Conservation (phyloP, 1,140 invertebrate species). For the Leptopilina clavipes region DNA sequence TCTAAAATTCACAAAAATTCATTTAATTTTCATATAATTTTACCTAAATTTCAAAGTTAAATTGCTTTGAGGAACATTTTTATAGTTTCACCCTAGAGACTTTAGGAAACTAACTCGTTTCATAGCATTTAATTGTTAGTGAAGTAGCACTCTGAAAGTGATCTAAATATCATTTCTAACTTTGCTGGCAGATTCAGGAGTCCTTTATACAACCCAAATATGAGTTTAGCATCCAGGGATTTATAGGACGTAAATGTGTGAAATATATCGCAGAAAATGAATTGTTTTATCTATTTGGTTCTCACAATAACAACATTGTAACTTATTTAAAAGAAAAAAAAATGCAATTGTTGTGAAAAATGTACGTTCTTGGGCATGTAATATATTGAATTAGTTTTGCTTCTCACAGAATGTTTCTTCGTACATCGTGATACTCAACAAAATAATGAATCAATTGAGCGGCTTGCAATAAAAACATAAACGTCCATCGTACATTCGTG, state of each 20-base stretch:
- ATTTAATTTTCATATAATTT: no score
- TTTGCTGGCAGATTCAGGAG: constrained; percentile 16
- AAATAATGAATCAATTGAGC: constrained; percentile 70
- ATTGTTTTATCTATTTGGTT: no score
- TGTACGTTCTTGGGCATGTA: no score
- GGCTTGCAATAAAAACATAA: constrained; percentile 66
- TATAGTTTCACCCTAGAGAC: constrained; percentile 1
- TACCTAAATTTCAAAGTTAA: background rate
- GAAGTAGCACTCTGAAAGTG: background rate
- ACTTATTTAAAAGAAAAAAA: no score
- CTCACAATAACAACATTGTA: no score
- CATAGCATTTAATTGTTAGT: constrained; percentile 1
- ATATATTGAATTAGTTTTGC: constrained; percentile 6
- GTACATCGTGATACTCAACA: constrained; percentile 56
- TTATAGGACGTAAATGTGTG: background rate
- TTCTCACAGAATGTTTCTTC: constrained; percentile 33
- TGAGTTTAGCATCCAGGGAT: background rate
- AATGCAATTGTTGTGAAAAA: no score
- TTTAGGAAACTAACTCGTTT: background rate
- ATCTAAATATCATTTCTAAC: constrained; percentile 12
- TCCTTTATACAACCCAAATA: constrained; percentile 9
- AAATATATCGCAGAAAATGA: background rate
- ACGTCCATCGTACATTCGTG: constrained; percentile 63
- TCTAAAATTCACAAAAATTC: no score
- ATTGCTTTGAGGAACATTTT: background rate